A percentile compares a stretch with the other conserved stretches of the same genome.
Conservation (phyloP, 2,888 invertebrate species). For the Acrobasis repandana region DNA sequence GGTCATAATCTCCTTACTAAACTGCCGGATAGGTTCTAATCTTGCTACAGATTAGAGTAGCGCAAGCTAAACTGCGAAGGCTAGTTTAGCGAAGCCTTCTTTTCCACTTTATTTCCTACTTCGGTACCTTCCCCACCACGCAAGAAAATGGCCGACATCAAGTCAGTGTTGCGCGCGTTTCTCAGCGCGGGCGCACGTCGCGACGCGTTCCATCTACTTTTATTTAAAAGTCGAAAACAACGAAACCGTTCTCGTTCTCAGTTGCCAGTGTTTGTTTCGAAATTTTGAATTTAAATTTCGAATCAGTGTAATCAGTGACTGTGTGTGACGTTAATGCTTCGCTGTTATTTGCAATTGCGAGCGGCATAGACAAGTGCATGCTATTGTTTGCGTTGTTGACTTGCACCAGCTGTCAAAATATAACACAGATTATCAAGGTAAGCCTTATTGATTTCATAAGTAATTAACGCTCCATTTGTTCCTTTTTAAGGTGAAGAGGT, state of each 20-base stretch:
- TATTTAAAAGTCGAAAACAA: conserved; percentile 40
- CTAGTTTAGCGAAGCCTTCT: conserved; percentile 48
- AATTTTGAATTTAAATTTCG: conserved; percentile 41
- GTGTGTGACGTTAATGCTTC: conserved; percentile 35
- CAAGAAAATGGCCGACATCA: conserved; percentile 66
- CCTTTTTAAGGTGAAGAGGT: conserved; percentile 1
- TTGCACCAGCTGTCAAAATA: conserved; percentile 71
- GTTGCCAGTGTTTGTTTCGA: conserved; percentile 36
- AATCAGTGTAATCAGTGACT: conserved; percentile 45
- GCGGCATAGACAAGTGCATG: conserved; percentile 38
- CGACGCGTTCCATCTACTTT: conserved; percentile 37
- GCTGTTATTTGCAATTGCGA: conserved; percentile 19
- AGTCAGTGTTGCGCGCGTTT: conserved; percentile 70
- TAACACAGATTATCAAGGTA: conserved; percentile 65
- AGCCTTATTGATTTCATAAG: conserved; percentile 53
- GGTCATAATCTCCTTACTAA: background rate
- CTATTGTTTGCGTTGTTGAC: conserved; percentile 64
- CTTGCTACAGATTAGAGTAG: conserved; percentile 2
- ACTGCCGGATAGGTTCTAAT: background rate
- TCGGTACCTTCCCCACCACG: conserved; percentile 64
- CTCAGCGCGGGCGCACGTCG: conserved; percentile 63
- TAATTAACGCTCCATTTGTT: conserved; percentile 41
- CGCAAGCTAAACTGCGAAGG: conserved; percentile 15
- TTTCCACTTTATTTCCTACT: conserved; percentile 69
- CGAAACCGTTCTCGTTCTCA: conserved; percentile 40